A percentile compares a stretch with the other conserved stretches of the same genome.
These are phyloP conservation scores for Lamproptera curius DNA, from an alignment of 2,888 invertebrate genomes.

Conservation along the genomic window DNA sequence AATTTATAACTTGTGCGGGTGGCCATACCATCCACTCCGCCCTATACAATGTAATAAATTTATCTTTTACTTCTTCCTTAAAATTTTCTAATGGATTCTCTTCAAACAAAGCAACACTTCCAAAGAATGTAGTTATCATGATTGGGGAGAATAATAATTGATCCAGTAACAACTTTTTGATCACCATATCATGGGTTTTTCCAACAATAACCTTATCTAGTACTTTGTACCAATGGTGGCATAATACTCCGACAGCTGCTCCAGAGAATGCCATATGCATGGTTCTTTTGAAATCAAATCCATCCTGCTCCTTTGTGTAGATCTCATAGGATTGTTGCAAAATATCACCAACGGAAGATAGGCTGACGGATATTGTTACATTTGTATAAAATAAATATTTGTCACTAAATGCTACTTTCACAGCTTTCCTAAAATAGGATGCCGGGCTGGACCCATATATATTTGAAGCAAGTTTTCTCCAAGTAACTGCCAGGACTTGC, in stretches of 20 bases:
- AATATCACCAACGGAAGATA: slow-evolving; percentile 89
- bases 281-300: slow-evolving; percentile 82
- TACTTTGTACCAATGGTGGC: slow-evolving; percentile 93
- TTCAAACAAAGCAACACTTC: slow-evolving; percentile 88
- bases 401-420: slow-evolving; percentile 77
- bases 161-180: slow-evolving; percentile 90
- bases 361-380: slow-evolving; percentile 85
- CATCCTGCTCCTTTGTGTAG: slow-evolving; percentile 76
- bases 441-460: slow-evolving; percentile 36
- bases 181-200: slow-evolving; percentile 80
- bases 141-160: slow-evolving; percentile 93
- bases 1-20: slow-evolving; percentile 94
- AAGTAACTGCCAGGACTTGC: slow-evolving; percentile 51
- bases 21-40: slow-evolving; percentile 98
- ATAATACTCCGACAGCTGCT: slow-evolving; percentile 86
- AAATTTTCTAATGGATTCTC: slow-evolving; percentile 80
- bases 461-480: slow-evolving; percentile 51
- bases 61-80: slow-evolving; percentile 82
- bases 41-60: slow-evolving; percentile 87
- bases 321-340: slow-evolving; percentile 92
- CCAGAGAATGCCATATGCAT: slow-evolving; percentile 90
- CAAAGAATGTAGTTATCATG: slow-evolving; percentile 88
- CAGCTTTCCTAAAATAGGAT: slow-evolving; percentile 38
- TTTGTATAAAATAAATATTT: slow-evolving; percentile 90
- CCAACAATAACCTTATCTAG: slow-evolving; percentile 88